Base-by-base conservation (phyloP, 1,140 invertebrate genomes). In the Nasonia longicornis region DNA sequence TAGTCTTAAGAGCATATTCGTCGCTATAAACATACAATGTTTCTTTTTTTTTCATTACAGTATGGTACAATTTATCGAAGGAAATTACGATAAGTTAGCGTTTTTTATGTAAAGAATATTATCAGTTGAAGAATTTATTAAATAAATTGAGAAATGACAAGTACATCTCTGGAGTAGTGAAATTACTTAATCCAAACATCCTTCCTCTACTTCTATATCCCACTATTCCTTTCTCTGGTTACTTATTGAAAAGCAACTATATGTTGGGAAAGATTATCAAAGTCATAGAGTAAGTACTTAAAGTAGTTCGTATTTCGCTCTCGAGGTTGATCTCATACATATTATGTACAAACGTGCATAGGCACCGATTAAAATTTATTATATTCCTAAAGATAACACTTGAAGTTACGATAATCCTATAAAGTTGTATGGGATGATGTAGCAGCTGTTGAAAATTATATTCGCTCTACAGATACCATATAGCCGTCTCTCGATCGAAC, bases 401-500 rank as follows among this genome's bases (percentile, higher is more conserved):
- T 69, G 0, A 69, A 35, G 22, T 35, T 67, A 69, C 3, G 7
- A 26, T 69, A 69, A 69, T 35, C 0, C 26, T 69, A 66, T 22
- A 66, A 35, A 69, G 4, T 69, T 35, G 31, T 69, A 69, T 35
- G 67, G 38, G 38, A 35, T 10, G 2, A 16, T 0, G 29, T 8
- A 71, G 69, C 69, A 12, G 4, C 11, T 3, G 8, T 67, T 29
- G 38, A 12, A 67, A 42, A 48, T 76, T 52, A 64, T 1, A 80
- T 20, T 20, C 64, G 52, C 31, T 63, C 48, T 14, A 83, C 73
- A 0, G 83, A 82, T 16, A 85, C 31, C 71, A 82, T 80, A 67
- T 85, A 85, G 42, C 85, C 84, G 16, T 81, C 69, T 29, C 75
- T 64, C 3, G 85, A 84, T 8, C 85, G 81, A 31, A 85, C 74